Percentiles rank a stretch among this genome's conserved stretches.
Evolutionary conservation across 2,797 vertebrate species (phyloP).

Genomic region (Kryptolebias ocellatus): DNA sequence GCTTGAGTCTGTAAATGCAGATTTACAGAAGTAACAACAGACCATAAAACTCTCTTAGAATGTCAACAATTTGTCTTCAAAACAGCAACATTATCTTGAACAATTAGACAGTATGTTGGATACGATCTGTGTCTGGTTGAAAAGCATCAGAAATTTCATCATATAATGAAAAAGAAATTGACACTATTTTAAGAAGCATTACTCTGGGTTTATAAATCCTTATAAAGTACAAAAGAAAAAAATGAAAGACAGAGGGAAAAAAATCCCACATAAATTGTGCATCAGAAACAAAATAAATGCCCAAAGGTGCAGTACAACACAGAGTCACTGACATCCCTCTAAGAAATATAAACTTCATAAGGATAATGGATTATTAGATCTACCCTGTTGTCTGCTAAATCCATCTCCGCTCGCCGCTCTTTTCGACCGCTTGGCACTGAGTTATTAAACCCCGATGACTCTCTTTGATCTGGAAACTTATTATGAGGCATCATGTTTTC

Average conservation of each 20-base stretch:
- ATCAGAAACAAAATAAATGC: not conserved
- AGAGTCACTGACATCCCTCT: conserved; percentile 9
- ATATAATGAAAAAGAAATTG: too few relatives aligned
- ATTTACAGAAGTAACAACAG: conserved; percentile 52
- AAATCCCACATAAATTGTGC: not conserved
- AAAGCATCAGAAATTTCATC: too few relatives aligned
- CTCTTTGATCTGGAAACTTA: conserved; percentile 71
- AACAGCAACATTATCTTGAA: too few relatives aligned
- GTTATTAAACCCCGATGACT: conserved; percentile 60
- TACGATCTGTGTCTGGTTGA: not conserved
- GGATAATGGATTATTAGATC: conserved; percentile 48
- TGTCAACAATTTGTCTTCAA: conserved; percentile 34
- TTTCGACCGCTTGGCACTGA: conserved; percentile 50
- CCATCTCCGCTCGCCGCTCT: conserved; percentile 27
- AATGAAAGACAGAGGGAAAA: too few relatives aligned
- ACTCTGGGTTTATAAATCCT: not conserved
- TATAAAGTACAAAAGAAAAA: conserved; percentile 9
- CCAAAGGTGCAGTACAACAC: conserved; percentile 1
- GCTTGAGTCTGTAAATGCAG: conserved; percentile 64
- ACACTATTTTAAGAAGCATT: not conserved
- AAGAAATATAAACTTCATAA: conserved; percentile 20
- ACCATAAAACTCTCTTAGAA: conserved; percentile 49
- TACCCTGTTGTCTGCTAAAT: conserved; percentile 38
- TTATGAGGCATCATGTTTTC: conserved; percentile 78
- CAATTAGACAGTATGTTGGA: too few relatives aligned